A percentile compares a stretch with the other conserved stretches of the same genome.
phyloP scores from a whole-genome alignment of 1,140 invertebrate species.

The Diorhabda carinulata region DNA sequence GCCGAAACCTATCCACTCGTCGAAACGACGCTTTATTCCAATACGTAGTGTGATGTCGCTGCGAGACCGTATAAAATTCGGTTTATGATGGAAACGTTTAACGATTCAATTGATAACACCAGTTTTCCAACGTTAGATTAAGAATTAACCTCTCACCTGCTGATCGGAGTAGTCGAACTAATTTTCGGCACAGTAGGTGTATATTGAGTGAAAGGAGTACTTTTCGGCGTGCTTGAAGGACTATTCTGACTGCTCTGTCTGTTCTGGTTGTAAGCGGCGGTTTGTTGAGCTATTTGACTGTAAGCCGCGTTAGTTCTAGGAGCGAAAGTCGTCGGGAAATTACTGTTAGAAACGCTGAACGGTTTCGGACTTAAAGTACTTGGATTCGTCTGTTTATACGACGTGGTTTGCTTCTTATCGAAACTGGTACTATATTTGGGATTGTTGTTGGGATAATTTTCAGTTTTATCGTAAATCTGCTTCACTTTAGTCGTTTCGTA shows the following conservation, averaged over 20 bases:
- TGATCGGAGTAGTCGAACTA: constrained; percentile 40
- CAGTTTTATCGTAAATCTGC: constrained; percentile 12
- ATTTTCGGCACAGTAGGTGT: constrained; percentile 46
- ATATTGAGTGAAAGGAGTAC: constrained; percentile 43
- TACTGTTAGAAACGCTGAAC: constrained; percentile 27
- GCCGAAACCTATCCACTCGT: no score
- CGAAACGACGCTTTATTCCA: no score
- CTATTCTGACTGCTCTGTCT: constrained; percentile 13
- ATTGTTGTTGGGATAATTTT: constrained; percentile 34
- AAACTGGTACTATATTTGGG: constrained; percentile 25
- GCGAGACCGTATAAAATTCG: no score
- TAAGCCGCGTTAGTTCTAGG: constrained; percentile 39
- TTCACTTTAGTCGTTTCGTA: constrained; percentile 12
- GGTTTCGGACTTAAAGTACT: constrained; percentile 42
- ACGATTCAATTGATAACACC: background rate
- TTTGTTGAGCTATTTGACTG: constrained; percentile 39
- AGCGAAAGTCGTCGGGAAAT: constrained; percentile 40
- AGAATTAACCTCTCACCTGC: constrained; percentile 13
- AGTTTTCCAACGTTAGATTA: background rate
- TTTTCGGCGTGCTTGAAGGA: constrained; percentile 35
- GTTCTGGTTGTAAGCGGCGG: constrained; percentile 28
- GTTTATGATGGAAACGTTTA: background rate
- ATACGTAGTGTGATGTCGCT: no score
- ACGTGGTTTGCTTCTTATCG: constrained; percentile 36
- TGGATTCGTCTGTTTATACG: constrained; percentile 31